Base-by-base conservation (phyloP, 2,113 vertebrate genomes). In the Podiceps cristatus region DNA sequence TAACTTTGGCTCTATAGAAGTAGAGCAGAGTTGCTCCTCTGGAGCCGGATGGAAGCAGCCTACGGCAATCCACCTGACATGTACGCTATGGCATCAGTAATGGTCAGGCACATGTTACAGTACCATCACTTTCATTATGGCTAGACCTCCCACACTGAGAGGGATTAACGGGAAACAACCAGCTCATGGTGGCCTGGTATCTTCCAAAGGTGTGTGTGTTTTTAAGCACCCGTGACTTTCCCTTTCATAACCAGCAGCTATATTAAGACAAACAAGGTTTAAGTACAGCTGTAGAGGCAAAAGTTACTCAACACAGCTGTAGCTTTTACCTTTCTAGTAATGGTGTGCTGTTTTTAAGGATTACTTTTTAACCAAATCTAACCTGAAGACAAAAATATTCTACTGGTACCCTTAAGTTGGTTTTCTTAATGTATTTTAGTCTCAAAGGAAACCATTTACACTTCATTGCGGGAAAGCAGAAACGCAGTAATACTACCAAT, bases 371-470 rank as follows among this genome's bases (percentile, higher is more conserved):
- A 84, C 31, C 71, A 73, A 45, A 76, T 90, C 87, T 58, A 89
- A 85, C 72, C 28, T 31, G 84, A 93, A 93, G 68, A 96, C 90
- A 95, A 83, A 97, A 88, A 96, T 47, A 96, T 56, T 86, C 60
- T 76, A 55, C 87, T 91, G 73, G 22, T 91, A 56, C 45, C 75
- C 52, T 97, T 93, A 79, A 80, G 56, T 8, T 96, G 86, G 92
- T 88, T 98, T 96, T 96, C 89, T 90, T 96, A 18, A 66, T 5
- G 8, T 96, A 89, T 95, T 98, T 96, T 94, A 79, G 88, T 95
- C 95, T 97, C 96, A 95, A 92, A 97, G 86, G 84, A 97, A 98
- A 91, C 95, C 87, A 90, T 87, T 97, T 96, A 93, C 90, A 93
- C 90, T 96, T 97, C 94, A 83, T 53, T 90, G 67, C 2, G 23